phyloP scores from a whole-genome alignment of 1,140 invertebrate species.

The Tachypleus tridentatus region DNA sequence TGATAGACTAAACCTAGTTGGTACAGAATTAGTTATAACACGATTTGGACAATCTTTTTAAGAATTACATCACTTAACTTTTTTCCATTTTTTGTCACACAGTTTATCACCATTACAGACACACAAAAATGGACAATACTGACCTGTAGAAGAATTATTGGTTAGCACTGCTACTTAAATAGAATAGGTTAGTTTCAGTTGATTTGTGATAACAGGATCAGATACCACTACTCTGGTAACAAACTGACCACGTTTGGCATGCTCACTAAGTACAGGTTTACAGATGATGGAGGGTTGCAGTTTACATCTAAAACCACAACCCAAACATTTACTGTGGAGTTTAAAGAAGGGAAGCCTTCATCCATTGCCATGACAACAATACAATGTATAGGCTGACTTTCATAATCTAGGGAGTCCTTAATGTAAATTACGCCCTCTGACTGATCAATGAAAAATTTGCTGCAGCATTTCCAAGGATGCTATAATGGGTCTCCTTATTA shows the following conservation, averaged over 20 bases:
- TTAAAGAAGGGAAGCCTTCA: constrained; percentile 57
- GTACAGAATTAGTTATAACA: too few species aligned
- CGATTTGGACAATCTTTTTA: too few species aligned
- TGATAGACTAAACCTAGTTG: too few species aligned
- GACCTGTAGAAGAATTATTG: constrained; percentile 51
- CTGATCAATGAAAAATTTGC: constrained; percentile 17
- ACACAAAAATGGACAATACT: constrained; percentile 6
- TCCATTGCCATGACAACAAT: constrained; percentile 64
- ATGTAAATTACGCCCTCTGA: constrained; percentile 49
- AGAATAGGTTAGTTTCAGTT: constrained; percentile 56
- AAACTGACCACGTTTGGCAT: constrained; percentile 70
- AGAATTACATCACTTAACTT: too few species aligned
- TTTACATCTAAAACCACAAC: constrained; percentile 65
- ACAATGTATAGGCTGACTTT: constrained; percentile 44
- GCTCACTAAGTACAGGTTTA: constrained; percentile 65
- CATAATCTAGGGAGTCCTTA: constrained; percentile 65
- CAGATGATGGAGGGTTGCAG: constrained; percentile 46
- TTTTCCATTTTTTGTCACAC: too few species aligned
- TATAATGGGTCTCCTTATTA: constrained; percentile 20
- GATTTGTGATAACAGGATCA: constrained; percentile 71
- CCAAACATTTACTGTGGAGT: constrained; percentile 62
- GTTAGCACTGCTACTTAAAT: constrained; percentile 70
- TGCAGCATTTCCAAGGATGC: constrained; percentile 14
- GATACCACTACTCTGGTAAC: constrained; percentile 73
- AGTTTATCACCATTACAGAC: too few species aligned